Evolutionary conservation across 1,140 invertebrate genomes (phyloP).

Genomic region (Triops cancriformis): DNA sequence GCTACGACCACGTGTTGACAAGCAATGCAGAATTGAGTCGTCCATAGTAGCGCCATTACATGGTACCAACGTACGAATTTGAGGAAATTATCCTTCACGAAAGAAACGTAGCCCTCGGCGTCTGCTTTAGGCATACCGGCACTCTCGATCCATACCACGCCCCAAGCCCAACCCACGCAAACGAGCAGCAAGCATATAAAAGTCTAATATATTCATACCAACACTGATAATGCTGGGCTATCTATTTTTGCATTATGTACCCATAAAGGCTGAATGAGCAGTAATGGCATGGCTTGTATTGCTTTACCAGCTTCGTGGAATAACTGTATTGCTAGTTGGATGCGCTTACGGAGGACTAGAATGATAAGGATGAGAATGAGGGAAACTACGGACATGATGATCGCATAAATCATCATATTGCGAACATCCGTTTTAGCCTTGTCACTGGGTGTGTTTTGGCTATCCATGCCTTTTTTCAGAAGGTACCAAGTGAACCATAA

Average conservation of each 20-base stretch:
- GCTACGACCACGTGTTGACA: slow-evolving; percentile 69
- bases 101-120: slow-evolving; percentile 42
- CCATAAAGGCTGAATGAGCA: slow-evolving; percentile 65
- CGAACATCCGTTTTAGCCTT: slow-evolving; percentile 34
- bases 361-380: slow-evolving; percentile 54
- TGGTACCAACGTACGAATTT: slow-evolving; percentile 56
- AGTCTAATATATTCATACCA: slow-evolving; percentile 44
- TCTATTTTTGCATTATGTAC: slow-evolving; percentile 41
- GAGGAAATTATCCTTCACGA: slow-evolving; percentile 45
- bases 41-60: slow-evolving; percentile 60
- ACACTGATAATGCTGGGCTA: neutral
- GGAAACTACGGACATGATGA: slow-evolving; percentile 46
- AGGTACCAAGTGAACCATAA: slow-evolving; percentile 52
- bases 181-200: slow-evolving; percentile 49
- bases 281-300: slow-evolving; percentile 55
- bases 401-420: slow-evolving; percentile 36
- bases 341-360: slow-evolving; percentile 61
- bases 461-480: slow-evolving; percentile 34
- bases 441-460: slow-evolving; percentile 36
- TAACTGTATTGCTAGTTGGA: slow-evolving; percentile 56
- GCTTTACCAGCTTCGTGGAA: slow-evolving; percentile 70
- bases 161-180: slow-evolving; percentile 51
- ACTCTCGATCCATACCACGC: slow-evolving; percentile 53
- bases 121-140: slow-evolving; percentile 46
- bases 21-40: slow-evolving; percentile 61